These are phyloP conservation scores for Heterodera schachtii DNA, from an alignment of 1,140 invertebrate genomes.

Conservation along the genomic window DNA sequence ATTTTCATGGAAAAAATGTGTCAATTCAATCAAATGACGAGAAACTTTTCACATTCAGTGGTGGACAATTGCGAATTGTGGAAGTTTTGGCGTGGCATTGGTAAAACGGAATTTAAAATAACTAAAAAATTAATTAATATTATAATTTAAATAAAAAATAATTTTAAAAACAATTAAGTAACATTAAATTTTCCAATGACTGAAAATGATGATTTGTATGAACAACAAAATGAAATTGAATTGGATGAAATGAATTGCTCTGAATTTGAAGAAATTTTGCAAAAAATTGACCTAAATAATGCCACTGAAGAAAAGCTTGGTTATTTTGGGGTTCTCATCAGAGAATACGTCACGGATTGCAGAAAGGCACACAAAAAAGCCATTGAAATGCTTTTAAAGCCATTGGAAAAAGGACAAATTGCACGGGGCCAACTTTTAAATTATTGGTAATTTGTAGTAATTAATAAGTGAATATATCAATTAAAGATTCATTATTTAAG, in stretches of 20 bases:
- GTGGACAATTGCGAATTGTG: not conserved
- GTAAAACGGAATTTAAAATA: too few species aligned
- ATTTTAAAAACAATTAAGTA: not conserved
- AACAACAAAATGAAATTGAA: not conserved
- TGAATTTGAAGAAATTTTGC: not conserved
- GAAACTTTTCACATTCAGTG: not conserved
- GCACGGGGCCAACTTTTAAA: not conserved
- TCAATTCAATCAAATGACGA: not conserved
- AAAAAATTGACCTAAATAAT: not conserved
- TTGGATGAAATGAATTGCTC: not conserved
- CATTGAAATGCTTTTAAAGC: not conserved
- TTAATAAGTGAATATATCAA: too few species aligned
- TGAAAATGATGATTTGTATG: not conserved
- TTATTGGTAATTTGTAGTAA: too few species aligned
- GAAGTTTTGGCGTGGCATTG: not conserved
- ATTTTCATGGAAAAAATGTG: not conserved
- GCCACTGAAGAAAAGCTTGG: not conserved
- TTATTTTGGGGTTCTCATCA: not conserved
- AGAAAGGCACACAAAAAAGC: not conserved
- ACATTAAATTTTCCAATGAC: not conserved
- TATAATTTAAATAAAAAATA: not conserved
- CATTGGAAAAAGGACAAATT: not conserved
- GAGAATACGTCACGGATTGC: not conserved
- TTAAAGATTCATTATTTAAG: not conserved
- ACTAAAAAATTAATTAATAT: not conserved